Percentiles rank a stretch among this genome's conserved stretches.
phyloP scores from a whole-genome alignment of 2,888 invertebrate genomes.

The Sarcophaga subvicina region DNA sequence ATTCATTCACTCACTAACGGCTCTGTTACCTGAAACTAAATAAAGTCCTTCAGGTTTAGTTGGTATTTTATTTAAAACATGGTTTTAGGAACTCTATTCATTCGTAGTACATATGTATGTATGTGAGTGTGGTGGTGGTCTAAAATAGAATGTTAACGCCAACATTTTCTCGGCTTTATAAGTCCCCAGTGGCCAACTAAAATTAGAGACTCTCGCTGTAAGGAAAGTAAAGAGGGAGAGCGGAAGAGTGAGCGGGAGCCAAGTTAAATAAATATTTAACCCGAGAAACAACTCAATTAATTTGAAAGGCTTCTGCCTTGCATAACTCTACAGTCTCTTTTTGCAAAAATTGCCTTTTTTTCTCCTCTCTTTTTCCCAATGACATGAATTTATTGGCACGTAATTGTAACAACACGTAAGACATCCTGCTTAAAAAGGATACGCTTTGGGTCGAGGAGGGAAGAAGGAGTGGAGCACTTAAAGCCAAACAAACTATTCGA shows the following conservation, averaged over 20 bases:
- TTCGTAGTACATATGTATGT: no score
- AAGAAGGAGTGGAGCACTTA: neutral
- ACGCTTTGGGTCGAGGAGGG: neutral
- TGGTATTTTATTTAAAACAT: slow-evolving; percentile 49
- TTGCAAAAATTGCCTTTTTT: slow-evolving; percentile 1
- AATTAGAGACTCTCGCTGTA: slow-evolving; percentile 69
- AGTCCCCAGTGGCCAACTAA: slow-evolving; percentile 78
- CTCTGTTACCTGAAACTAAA: slow-evolving; percentile 20
- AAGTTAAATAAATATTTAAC: slow-evolving; percentile 79
- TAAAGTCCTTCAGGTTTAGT: slow-evolving; percentile 65
- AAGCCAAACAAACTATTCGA: slow-evolving; percentile 13
- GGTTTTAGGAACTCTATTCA: neutral
- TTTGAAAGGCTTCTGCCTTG: slow-evolving; percentile 74
- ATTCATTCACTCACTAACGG: no score
- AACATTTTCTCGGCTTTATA: neutral
- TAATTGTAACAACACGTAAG: slow-evolving; percentile 54
- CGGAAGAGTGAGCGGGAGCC: slow-evolving; percentile 30
- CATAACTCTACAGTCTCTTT: slow-evolving; percentile 17
- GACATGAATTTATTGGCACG: slow-evolving; percentile 68
- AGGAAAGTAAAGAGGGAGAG: neutral
- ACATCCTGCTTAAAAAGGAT: slow-evolving; percentile 28
- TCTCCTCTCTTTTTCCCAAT: neutral
- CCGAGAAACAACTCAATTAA: slow-evolving; percentile 79
- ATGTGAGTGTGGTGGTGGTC: neutral
- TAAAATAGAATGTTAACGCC: slow-evolving; percentile 20